Evolutionary conservation across 2,797 vertebrate species (phyloP), one percentile per base, ranked within the genome.

Genomic region (Lateolabrax maculatus): DNA sequence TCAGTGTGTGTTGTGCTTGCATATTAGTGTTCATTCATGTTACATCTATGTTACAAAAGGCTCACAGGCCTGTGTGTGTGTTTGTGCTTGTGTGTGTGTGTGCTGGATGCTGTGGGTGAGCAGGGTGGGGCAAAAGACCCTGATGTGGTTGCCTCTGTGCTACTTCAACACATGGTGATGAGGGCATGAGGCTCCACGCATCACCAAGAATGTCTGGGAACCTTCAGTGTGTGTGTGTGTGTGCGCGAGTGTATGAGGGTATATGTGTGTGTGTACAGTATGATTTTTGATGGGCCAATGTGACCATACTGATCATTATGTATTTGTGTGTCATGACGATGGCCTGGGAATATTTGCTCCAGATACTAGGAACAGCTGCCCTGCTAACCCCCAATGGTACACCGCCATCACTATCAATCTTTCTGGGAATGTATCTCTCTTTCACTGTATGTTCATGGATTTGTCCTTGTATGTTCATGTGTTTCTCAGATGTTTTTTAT

Each of bases 161-260:
- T 88, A 83, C 84, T 87, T 85, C 78, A 84, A 87, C 92, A 90
- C 92, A 92, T 90, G 89, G 85, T 34, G 75, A 82, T 27, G 53
- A 85, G 83, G 85, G 80, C 81, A 75, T 51, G 76, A 83, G 77
- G 83, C 87, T 88, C 83, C 79, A 81, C 56, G 49, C 88, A 77
- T 89, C 84, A 78, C 69, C 53, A 86, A 63, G 60, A 90, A 88
- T 84, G 87, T 90, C 86, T 93, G 92, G 92, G 87, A 94, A 92
- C 71, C 53, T 60, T 81, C 23, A 78, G 15, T 65, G 11, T 51
- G 61, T 46, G 57, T 70, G 62, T n/a, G 63, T 58, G 44, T 34
- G 49, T 73, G 37, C 43, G 52, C 63, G 66, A 51, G 46, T 63
- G 58, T 51, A 12, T 60, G 49, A 37, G 10, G 53, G 39, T 62